Base-by-base conservation (phyloP, 2,113 vertebrate genomes). In the Sceloporus undulatus region DNA sequence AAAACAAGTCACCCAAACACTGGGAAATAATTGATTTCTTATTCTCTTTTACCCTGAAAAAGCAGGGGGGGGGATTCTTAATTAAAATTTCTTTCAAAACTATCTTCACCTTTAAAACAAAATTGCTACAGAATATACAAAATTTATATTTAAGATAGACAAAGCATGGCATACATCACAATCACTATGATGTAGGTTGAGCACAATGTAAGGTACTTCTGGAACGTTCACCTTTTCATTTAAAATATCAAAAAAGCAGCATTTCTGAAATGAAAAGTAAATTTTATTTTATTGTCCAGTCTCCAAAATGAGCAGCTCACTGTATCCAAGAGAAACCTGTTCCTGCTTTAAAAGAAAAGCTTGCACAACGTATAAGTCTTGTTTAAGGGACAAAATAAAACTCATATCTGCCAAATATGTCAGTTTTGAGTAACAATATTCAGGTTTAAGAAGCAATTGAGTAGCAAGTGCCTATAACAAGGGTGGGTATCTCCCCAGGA, bases 1-100 rank as follows among this genome's bases (percentile, higher is more conserved):
- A 66, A 88, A 83, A 77, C 59, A 88, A 82, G 59, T 68, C 77
- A 66, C 27, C 71, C 56, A 88, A 88, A 83, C 59, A 78, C 68
- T 40, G n/a, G 59, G 42, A 82, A 88, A 88, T 82, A 83, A 77
- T 78, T 88, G 80, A 88, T 83, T 88, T 77, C 73, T 88, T 88
- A n/a, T 88, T 83, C 73, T 40, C 23, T 76, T 77, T 78, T 84
- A 83, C 7, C 23, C 48, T 84, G 66, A 78, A 84, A 62, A 78
- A 62, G 13, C 76, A 5, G n/a, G 56, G 42, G 48, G n/a, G 27
- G 29, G 34, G 13, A 23, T 13, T 4, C 27, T 29, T 10, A 52
- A 66, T 52, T n/a, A 83, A 87, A 76, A 82, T 40, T 34, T 40
- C 21, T 18, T 29, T 71, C 65, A 56, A 76, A 77, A 34, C 25